phyloP scores from a whole-genome alignment of 2,888 invertebrate genomes.

The Proisotoma minuta region DNA sequence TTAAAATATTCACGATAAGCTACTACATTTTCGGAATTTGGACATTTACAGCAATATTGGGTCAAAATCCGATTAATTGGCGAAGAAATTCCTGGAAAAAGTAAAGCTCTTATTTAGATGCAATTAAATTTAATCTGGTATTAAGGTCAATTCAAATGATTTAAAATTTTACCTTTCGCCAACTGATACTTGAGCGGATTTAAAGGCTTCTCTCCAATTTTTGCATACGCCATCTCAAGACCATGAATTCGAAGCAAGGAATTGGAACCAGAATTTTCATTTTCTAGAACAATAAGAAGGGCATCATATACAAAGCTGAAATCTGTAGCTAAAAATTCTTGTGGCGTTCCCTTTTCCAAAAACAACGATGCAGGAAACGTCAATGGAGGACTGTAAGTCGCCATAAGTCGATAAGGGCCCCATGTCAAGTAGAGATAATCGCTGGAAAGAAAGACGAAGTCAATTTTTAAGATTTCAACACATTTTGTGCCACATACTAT shows the following conservation, averaged over 20 bases:
- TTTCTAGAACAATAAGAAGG: conserved; percentile 20
- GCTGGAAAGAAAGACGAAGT: conserved; percentile 16
- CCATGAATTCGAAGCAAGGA: conserved; percentile 32
- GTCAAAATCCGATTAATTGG: conserved; percentile 26
- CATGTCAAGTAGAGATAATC: conserved; percentile 42
- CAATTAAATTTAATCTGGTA: not conserved
- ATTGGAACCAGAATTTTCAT: conserved; percentile 2
- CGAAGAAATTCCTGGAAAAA: conserved; percentile 24
- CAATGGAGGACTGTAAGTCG: conserved; percentile 32
- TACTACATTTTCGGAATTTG: conserved; percentile 33
- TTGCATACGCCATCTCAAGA: conserved; percentile 34
- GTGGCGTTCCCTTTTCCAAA: not conserved
- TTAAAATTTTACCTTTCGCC: conserved; percentile 19
- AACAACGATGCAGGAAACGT: conserved; percentile 22
- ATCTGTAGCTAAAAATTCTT: conserved; percentile 26
- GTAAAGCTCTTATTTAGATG: not conserved
- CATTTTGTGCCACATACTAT: conserved; percentile 25
- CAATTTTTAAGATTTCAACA: not conserved
- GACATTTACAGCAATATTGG: conserved; percentile 40
- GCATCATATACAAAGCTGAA: conserved; percentile 38
- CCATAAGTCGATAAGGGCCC: conserved; percentile 35
- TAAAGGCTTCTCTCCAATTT: not conserved
- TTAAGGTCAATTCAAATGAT: not conserved
- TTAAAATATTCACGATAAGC: conserved; percentile 26
- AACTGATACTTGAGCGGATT: conserved; percentile 18